Evolutionary conservation across 1,140 invertebrate species (phyloP).

Genomic region (Pararge aegeria): DNA sequence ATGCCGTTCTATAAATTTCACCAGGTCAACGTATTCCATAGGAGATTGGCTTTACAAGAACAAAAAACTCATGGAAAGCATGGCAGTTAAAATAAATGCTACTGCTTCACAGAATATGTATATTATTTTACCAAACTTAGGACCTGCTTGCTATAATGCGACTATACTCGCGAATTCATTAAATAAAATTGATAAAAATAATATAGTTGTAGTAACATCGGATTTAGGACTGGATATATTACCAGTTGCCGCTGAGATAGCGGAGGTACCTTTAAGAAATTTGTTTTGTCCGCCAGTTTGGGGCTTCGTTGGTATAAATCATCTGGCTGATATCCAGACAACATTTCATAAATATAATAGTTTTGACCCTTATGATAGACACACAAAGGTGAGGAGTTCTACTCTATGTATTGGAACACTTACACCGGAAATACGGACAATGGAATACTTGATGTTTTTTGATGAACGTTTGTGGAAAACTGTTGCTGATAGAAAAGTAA

Average conservation of each 20-base stretch:
- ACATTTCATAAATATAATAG: constrained; percentile 71
- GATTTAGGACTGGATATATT: constrained; percentile 71
- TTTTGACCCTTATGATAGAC: constrained; percentile 65
- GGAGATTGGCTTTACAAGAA: constrained; percentile 62
- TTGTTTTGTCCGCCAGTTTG: constrained; percentile 80
- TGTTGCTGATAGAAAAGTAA: constrained; percentile 52
- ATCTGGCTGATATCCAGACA: constrained; percentile 70
- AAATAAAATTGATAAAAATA: constrained; percentile 55
- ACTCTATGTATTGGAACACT: constrained; percentile 67
- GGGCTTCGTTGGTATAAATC: constrained; percentile 79
- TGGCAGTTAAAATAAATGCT: constrained; percentile 68
- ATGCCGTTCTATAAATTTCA: not conserved
- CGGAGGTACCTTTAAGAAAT: constrained; percentile 61
- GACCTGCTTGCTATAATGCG: constrained; percentile 77
- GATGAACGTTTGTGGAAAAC: constrained; percentile 58
- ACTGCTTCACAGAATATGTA: constrained; percentile 57
- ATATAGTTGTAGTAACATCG: constrained; percentile 76
- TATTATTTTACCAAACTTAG: constrained; percentile 71
- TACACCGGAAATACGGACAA: constrained; percentile 66
- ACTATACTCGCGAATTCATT: constrained; percentile 63
- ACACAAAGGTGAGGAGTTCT: constrained; percentile 60
- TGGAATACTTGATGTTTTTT: constrained; percentile 70
- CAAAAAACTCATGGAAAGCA: constrained; percentile 51
- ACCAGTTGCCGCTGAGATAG: constrained; percentile 52
- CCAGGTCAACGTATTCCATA: constrained; percentile 36